Evolutionary conservation across 2,797 vertebrate species (phyloP), one percentile per base, ranked within the genome.

Genomic region (Rhinoraja longicauda): DNA sequence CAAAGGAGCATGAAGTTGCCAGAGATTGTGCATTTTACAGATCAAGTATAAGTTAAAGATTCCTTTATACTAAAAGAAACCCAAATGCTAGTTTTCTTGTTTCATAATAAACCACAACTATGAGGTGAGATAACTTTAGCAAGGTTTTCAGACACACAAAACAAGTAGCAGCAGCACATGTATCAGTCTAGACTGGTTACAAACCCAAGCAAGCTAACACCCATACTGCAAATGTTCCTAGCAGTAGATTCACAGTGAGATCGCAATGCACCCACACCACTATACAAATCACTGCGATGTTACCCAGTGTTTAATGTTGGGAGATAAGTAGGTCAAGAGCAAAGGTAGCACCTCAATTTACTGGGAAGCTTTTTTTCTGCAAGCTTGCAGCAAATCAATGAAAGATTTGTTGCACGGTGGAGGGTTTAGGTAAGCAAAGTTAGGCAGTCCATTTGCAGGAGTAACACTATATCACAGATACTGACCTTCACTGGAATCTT

Each of bases 401-500:
- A 24, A 29, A 82, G 39, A 82, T 82, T n/a, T 15, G n/a, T 15
- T 78, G 15, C 32, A 29, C 24, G 4, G 24, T 29, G 29, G 9
- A 32, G 32, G 53, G 36, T 13, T 79, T 79, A 39, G 0, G 19
- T 0, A 53, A 9, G 3, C 39, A 59, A n/a, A 62, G 84, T 59
- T 29, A 26, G 36, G 24, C 24, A 59, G 12, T 57, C 10, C 15
- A 67, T 36, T 88, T 36, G 17, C 8, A 64, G n/a, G 62, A 15
- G 59, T 17, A 64, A 21, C 1, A 4, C 53, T 8, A 36, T 6
- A 90, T 0, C 15, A 39, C 32, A 73, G 67, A 53, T 13, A 92
- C 90, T 92, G 26, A 92, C 90, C 90, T 92, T 92, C 57, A 29
- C 24, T 29, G 39, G 90, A 72, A 73, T 45, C 90, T 91, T 72